Percentiles rank a stretch among this genome's conserved stretches.
phyloP scores from a whole-genome alignment of 1,140 invertebrate genomes.

The Hylyphantes graminicola region DNA sequence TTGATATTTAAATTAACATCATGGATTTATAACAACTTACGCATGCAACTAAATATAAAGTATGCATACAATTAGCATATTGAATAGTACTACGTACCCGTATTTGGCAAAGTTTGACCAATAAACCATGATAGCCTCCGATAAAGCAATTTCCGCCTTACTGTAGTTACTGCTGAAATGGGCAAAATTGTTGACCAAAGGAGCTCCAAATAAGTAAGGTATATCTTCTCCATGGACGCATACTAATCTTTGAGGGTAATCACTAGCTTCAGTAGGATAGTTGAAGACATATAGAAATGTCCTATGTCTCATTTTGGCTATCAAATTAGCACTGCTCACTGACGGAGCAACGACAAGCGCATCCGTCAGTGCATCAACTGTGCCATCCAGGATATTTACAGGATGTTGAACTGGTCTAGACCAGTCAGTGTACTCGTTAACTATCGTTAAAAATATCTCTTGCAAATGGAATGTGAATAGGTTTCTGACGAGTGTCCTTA shows the following conservation, averaged over 20 bases:
- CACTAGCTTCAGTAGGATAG: conserved; percentile 76
- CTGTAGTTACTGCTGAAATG: conserved; percentile 76
- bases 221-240: conserved; percentile 72
- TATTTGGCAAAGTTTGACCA: conserved; percentile 72
- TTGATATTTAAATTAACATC: too few species aligned
- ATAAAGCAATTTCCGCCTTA: conserved; percentile 78
- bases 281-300: conserved; percentile 70
- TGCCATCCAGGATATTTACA: conserved; percentile 83
- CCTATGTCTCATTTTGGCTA: conserved; percentile 67
- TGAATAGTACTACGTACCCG: conserved; percentile 66
- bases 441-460: conserved; percentile 95
- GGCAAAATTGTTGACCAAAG: conserved; percentile 72
- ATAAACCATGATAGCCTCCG: conserved; percentile 77
- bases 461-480: conserved; percentile 64
- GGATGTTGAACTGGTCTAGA: conserved; percentile 91
- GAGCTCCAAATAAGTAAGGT: conserved; percentile 75
- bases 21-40: too few species aligned
- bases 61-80: too few species aligned
- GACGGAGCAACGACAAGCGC: conserved; percentile 68
- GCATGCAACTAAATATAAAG: too few species aligned
- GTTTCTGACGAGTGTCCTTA: conserved; percentile 89
- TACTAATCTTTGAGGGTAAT: conserved; percentile 73
- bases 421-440: conserved; percentile 98
- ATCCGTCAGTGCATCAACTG: conserved; percentile 70
- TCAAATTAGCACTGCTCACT: conserved; percentile 68